phyloP scores from a whole-genome alignment of 2,888 invertebrate genomes.

The Cheilosia grossa region DNA sequence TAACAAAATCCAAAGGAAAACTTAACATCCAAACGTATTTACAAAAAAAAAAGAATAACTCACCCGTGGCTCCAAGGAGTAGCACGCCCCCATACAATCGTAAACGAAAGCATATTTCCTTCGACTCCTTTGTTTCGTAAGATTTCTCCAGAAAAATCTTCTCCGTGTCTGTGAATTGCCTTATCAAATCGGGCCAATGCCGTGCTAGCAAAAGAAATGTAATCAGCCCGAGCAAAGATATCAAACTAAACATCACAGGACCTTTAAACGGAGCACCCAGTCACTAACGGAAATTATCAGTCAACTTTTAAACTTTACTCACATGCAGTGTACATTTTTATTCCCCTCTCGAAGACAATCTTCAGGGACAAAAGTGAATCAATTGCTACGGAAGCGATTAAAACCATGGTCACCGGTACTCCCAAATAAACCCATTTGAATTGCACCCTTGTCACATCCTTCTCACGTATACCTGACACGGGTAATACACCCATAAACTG shows the following conservation, averaged over 20 bases:
- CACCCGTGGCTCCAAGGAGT: conserved; percentile 77
- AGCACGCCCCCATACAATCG: conserved; percentile 78
- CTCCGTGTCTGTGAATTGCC: conserved; percentile 78
- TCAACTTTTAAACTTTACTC: conserved; percentile 9
- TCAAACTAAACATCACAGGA: conserved; percentile 80
- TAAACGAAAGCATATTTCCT: conserved; percentile 77
- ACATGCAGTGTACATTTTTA: conserved; percentile 80
- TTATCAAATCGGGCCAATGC: conserved; percentile 80
- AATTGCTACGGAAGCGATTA: conserved; percentile 76
- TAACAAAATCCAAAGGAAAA: neutral
- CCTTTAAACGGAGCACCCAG: conserved; percentile 74
- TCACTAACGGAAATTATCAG: conserved; percentile 21
- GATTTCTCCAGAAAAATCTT: conserved; percentile 78
- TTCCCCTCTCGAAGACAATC: conserved; percentile 77
- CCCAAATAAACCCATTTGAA: conserved; percentile 79
- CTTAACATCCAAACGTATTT: neutral
- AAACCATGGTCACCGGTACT: conserved; percentile 75
- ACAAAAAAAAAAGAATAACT: conserved; percentile 35
- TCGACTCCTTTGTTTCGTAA: conserved; percentile 77
- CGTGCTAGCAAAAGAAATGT: conserved; percentile 79
- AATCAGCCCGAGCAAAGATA: conserved; percentile 77
- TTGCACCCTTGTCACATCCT: conserved; percentile 78
- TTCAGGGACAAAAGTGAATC: conserved; percentile 77
- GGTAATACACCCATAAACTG: conserved; percentile 85
- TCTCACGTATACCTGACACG: conserved; percentile 83